phyloP scores from a whole-genome alignment of 2,113 vertebrate genomes.

The Leptobrachium leishanense region DNA sequence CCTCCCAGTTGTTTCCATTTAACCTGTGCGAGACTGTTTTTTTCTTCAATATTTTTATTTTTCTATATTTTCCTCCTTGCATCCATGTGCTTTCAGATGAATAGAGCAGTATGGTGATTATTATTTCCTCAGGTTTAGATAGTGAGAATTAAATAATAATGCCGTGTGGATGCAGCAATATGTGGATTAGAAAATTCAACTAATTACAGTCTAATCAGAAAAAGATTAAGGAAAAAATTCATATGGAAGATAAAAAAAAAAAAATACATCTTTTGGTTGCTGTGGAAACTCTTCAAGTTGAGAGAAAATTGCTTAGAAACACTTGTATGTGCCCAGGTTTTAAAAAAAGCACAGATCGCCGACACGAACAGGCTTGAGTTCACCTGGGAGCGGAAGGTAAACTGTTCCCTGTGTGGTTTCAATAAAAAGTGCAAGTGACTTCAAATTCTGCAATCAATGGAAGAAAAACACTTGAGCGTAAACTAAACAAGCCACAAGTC shows the following conservation, averaged over 20 bases:
- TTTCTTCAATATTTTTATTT: too few species aligned
- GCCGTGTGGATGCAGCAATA: constrained; percentile 22
- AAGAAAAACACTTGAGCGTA: too few species aligned
- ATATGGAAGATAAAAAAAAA: background rate
- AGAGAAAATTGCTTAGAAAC: constrained; percentile 17
- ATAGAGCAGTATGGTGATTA: too few species aligned
- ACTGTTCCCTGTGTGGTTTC: background rate
- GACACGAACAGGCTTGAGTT: background rate
- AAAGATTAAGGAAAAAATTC: constrained; percentile 5
- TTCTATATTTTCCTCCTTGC: too few species aligned
- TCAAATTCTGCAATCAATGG: background rate
- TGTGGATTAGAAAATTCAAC: constrained; percentile 29
- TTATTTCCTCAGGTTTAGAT: background rate
- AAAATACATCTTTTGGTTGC: constrained; percentile 31
- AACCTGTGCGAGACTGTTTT: too few species aligned
- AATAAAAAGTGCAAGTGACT: background rate
- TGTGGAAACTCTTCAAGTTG: constrained; percentile 19
- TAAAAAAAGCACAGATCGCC: constrained; percentile 22
- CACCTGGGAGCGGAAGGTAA: background rate
- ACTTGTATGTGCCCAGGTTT: constrained; percentile 24
- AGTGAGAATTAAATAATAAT: constrained; percentile 28
- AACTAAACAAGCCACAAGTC: too few species aligned
- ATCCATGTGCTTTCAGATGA: too few species aligned
- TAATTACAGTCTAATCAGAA: constrained; percentile 36
- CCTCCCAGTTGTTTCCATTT: too few species aligned